Evolutionary conservation across 2,113 vertebrate genomes (phyloP).

Genomic region (Sardina pilchardus): DNA sequence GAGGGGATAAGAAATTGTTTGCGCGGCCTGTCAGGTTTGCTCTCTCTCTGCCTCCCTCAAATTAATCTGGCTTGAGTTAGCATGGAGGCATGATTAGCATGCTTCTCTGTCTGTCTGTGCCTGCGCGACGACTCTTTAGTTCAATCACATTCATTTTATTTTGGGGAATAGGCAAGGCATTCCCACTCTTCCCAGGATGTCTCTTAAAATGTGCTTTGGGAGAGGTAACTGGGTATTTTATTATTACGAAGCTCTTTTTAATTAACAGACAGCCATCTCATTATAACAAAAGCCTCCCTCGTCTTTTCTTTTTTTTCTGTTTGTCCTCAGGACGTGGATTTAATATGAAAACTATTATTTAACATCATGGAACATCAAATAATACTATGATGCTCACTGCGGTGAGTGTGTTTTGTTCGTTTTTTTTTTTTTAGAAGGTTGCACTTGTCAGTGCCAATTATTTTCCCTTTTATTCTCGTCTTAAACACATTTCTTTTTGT

Average conservation of each 20-base stretch:
- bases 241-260: conserved; percentile 46
- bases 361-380: conserved; percentile 4
- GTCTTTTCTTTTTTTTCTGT: conserved; percentile 12
- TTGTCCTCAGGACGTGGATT: conserved; percentile 27
- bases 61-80: conserved; percentile 18
- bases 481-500: neutral
- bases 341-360: conserved; percentile 30
- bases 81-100: conserved; percentile 30
- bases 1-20: neutral
- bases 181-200: conserved; percentile 40
- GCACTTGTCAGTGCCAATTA: conserved; percentile 12
- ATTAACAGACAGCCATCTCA: conserved; percentile 47
- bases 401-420: neutral
- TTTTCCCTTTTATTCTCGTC: conserved; percentile 6
- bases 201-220: conserved; percentile 42
- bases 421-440: neutral
- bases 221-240: conserved; percentile 48
- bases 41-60: neutral
- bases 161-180: conserved; percentile 38
- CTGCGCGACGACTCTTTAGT: conserved; percentile 38
- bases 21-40: neutral
- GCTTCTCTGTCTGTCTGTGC: conserved; percentile 25
- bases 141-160: conserved; percentile 51
- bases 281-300: conserved; percentile 12
- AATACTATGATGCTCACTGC: conserved; percentile 1